Percentiles rank a stretch among this genome's conserved stretches.
These are phyloP conservation scores for Pipistrellus kuhlii DNA, from an alignment of 2,797 vertebrate species.

Conservation along the genomic window DNA sequence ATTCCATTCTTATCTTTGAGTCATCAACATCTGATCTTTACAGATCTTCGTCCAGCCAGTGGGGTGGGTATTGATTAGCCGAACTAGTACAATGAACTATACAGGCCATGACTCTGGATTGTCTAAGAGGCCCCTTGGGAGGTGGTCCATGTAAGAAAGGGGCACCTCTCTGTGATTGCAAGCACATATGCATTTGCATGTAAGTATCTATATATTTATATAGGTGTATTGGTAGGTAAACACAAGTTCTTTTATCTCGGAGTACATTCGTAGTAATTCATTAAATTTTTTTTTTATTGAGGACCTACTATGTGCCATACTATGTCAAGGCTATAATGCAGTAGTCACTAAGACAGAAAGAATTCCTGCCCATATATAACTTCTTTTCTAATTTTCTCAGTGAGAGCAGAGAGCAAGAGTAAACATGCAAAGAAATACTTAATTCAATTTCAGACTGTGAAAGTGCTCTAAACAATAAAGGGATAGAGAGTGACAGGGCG, in stretches of 20 bases:
- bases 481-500: not conserved
- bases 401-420: constrained; percentile 34
- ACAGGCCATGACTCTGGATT: not conserved
- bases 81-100: not conserved
- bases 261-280: not conserved
- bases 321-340: not conserved
- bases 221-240: not conserved
- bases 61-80: constrained; percentile 27
- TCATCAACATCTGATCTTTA: constrained; percentile 47
- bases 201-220: not conserved
- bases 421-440: constrained; percentile 52
- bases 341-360: constrained; percentile 1
- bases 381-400: constrained; percentile 29
- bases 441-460: constrained; percentile 62
- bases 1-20: constrained; percentile 60
- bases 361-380: constrained; percentile 23
- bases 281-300: constrained; percentile 14
- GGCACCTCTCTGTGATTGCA: not conserved
- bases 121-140: not conserved
- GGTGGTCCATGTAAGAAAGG: not conserved
- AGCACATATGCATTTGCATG: not conserved
- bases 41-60: not conserved
- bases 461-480: constrained; percentile 53
- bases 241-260: not conserved
- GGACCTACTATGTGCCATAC: constrained; percentile 41